A percentile compares a stretch with the other conserved stretches of the same genome.
These are phyloP conservation scores for Euura saliciscinereae DNA, from an alignment of 1,140 invertebrate species.

Conservation along the genomic window DNA sequence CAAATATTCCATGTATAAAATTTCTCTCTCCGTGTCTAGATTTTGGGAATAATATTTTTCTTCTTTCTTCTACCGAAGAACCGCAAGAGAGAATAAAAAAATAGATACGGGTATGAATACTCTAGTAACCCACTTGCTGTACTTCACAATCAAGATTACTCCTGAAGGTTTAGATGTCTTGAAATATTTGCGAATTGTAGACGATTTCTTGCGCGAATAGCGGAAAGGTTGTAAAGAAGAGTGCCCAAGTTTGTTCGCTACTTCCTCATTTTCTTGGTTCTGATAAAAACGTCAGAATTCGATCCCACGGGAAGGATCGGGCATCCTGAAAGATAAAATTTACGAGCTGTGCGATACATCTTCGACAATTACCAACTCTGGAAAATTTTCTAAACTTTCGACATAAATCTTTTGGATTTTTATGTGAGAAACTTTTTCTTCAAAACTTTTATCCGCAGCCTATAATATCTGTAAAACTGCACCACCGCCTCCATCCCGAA, in stretches of 20 bases:
- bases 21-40: neutral
- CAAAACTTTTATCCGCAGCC: conserved; percentile 35
- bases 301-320: conserved; percentile 18
- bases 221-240: too few relatives aligned
- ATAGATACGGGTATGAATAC: too few relatives aligned
- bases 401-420: conserved; percentile 49
- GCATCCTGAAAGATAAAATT: conserved; percentile 11
- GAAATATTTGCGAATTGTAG: too few relatives aligned
- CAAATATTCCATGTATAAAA: neutral
- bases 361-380: conserved; percentile 45
- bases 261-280: neutral
- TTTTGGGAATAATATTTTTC: too few relatives aligned
- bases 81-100: too few relatives aligned
- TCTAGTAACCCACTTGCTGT: too few relatives aligned
- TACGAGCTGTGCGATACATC: conserved; percentile 37
- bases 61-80: too few relatives aligned
- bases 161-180: too few relatives aligned
- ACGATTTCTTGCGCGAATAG: too few relatives aligned
- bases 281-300: conserved; percentile 13
- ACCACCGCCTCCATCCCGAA: neutral
- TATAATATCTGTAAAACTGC: conserved; percentile 42
- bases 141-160: too few relatives aligned
- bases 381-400: conserved; percentile 39
- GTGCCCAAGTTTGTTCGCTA: neutral
- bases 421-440: conserved; percentile 44